These are phyloP conservation scores for Girardinichthys multiradiatus DNA, from an alignment of 2,113 vertebrate species.

Conservation along the genomic window DNA sequence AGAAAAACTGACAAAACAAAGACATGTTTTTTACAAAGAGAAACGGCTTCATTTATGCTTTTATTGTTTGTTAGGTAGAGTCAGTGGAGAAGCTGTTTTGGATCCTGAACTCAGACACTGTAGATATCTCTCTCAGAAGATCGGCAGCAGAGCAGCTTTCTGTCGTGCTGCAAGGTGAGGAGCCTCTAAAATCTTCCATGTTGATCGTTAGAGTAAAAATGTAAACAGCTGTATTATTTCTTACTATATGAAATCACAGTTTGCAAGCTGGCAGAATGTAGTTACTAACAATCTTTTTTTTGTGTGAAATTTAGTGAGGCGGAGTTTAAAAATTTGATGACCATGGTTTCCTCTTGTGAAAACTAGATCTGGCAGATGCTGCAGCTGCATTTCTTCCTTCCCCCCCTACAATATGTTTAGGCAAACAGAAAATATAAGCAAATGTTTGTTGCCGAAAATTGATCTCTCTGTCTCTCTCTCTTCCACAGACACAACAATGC, in stretches of 20 bases:
- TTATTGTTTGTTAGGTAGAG: slow-evolving; percentile 82
- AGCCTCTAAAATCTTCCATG: background rate
- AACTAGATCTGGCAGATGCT: slow-evolving; percentile 21
- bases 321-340: slow-evolving; percentile 18
- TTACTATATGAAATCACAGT: no score
- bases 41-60: background rate
- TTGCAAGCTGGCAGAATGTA: background rate
- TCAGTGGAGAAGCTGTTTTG: slow-evolving; percentile 89
- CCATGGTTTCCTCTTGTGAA: slow-evolving; percentile 9
- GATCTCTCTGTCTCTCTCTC: slow-evolving; percentile 35
- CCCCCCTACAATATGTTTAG: slow-evolving; percentile 43
- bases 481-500: slow-evolving; percentile 88
- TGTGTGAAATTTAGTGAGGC: background rate
- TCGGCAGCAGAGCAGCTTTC: slow-evolving; percentile 93
- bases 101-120: slow-evolving; percentile 86
- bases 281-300: slow-evolving; percentile 1
- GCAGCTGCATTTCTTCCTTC: slow-evolving; percentile 19
- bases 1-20: background rate
- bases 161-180: slow-evolving; percentile 91
- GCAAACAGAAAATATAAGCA: slow-evolving; percentile 30
- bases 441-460: slow-evolving; percentile 40
- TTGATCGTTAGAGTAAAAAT: background rate
- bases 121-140: slow-evolving; percentile 86
- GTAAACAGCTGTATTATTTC: no score
- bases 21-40: background rate